Percentiles rank a stretch among this genome's conserved stretches.
phyloP scores from a whole-genome alignment of 2,797 vertebrate species.

The Spheniscus humboldti region DNA sequence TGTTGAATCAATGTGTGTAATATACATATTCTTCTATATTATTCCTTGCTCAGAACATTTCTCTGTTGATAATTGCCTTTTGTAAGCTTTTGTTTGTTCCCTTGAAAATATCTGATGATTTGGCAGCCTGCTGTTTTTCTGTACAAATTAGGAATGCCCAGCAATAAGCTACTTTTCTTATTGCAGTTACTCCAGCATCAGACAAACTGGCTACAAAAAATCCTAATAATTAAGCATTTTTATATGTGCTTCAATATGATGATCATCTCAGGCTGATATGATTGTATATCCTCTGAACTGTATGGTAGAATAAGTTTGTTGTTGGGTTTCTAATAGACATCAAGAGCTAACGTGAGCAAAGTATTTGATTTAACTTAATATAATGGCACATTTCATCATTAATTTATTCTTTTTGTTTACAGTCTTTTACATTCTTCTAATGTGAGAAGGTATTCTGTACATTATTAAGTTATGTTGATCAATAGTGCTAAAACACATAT shows the following conservation, averaged over 20 bases:
- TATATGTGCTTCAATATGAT: neutral
- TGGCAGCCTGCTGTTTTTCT: neutral
- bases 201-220: neutral
- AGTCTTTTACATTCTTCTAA: neutral
- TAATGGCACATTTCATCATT: neutral
- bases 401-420: neutral
- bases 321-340: neutral
- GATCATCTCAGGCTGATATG: neutral
- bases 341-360: neutral
- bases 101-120: neutral
- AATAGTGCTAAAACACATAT: neutral
- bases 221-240: neutral
- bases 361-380: neutral
- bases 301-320: neutral
- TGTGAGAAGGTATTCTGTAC: neutral
- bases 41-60: neutral
- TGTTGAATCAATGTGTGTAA: neutral
- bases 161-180: neutral
- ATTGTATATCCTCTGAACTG: neutral
- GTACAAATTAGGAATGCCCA: neutral
- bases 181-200: neutral
- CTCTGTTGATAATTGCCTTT: neutral
- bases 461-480: neutral
- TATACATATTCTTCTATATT: neutral
- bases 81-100: neutral